Conservation (phyloP, 2,888 invertebrate genomes). For the Cerceris rybyensis region DNA sequence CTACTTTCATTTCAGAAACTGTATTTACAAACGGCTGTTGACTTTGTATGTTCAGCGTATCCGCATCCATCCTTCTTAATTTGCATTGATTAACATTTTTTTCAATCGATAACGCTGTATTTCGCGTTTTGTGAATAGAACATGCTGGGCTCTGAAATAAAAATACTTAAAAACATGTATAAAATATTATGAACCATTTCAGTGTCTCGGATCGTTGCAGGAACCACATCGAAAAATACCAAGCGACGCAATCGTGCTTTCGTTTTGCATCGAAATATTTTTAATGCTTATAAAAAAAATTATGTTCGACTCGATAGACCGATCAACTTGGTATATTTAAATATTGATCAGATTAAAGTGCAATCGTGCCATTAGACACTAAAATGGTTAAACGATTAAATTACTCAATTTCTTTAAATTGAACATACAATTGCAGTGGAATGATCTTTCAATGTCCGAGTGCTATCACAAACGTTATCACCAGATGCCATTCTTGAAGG, state of each 20-base stretch:
- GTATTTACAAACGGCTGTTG: conserved; percentile 29
- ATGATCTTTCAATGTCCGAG: conserved; percentile 13
- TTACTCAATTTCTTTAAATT: background rate
- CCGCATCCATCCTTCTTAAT: conserved; percentile 6
- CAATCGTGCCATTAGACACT: no score
- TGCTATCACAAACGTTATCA: conserved; percentile 15
- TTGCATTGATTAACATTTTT: conserved; percentile 40
- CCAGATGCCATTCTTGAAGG: conserved; percentile 2
- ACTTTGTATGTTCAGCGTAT: conserved; percentile 15
- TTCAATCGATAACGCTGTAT: conserved; percentile 21
- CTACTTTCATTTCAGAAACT: conserved; percentile 27
- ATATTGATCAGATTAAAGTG: no score
- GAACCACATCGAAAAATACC: no score
- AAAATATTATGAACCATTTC: background rate
- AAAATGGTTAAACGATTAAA: background rate
- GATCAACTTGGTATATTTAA: no score
- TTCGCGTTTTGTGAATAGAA: conserved; percentile 9
- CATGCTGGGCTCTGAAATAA: conserved; percentile 31
- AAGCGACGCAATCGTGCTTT: no score
- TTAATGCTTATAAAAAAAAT: no score
- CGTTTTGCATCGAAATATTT: no score
- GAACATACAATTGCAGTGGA: conserved; percentile 32
- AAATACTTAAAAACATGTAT: background rate
- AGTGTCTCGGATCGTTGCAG: no score
- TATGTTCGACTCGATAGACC: no score